These are phyloP conservation scores for Nemopilema nomurai DNA, from an alignment of 30 jellyfish, hydroid and myxozoan species.

Conservation along the genomic window DNA sequence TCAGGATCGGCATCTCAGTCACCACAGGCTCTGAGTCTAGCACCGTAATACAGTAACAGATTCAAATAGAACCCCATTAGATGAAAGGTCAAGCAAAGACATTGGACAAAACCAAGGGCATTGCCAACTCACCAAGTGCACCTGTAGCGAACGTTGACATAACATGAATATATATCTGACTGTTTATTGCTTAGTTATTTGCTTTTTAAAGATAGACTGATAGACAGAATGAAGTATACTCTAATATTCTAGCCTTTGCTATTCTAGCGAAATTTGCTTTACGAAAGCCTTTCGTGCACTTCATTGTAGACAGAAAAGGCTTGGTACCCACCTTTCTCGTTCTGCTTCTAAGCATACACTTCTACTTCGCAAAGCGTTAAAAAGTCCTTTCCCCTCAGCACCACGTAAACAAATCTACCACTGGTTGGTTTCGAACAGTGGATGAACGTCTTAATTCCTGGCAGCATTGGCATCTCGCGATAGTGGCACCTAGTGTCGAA, in stretches of 20 bases:
- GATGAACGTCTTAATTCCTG: conserved; percentile 20
- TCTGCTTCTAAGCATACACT: conserved; percentile 28
- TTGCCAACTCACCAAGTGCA: conserved; percentile 47
- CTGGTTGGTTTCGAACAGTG: conserved; percentile 46
- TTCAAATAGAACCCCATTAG: too few species aligned
- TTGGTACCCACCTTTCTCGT: conserved; percentile 36
- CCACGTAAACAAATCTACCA: conserved; percentile 44
- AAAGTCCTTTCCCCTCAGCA: conserved; percentile 17
- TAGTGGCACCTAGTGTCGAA: conserved; percentile 51
- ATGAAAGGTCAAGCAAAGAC: neutral
- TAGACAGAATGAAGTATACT: too few species aligned
- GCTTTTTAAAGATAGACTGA: too few species aligned
- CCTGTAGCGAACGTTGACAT: conserved; percentile 26
- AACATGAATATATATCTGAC: neutral
- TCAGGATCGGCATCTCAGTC: too few species aligned
- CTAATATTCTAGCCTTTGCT: too few species aligned
- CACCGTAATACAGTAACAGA: too few species aligned
- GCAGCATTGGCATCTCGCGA: conserved; percentile 7
- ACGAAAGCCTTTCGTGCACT: too few species aligned
- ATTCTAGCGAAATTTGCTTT: too few species aligned
- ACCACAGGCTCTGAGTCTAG: too few species aligned
- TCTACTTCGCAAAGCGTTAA: conserved; percentile 57
- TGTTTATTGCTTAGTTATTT: too few species aligned
- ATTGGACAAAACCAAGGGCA: neutral
- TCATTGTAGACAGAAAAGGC: too few species aligned